Percentiles rank a stretch among this genome's conserved stretches.
Conservation (phyloP, 30 jellyfish, hydroid and myxozoan species). For the Mastigias papua region DNA sequence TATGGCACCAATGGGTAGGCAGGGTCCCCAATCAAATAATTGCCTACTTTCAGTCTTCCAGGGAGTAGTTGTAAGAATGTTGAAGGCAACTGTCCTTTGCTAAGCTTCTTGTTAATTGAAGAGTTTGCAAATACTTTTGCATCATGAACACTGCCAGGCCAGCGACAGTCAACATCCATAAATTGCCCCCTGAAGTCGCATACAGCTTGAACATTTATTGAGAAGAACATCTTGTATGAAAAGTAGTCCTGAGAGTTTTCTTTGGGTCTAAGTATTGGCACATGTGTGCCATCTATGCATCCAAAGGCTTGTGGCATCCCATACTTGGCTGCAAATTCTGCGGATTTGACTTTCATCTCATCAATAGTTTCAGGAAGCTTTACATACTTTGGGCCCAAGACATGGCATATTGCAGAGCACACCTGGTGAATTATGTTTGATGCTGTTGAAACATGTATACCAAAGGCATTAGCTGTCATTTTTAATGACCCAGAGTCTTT, state of each 20-base stretch:
- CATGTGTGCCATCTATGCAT: constrained; percentile 56
- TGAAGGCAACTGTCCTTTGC: constrained; percentile 26
- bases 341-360: constrained; percentile 28
- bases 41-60: constrained; percentile 17
- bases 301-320: constrained; percentile 60
- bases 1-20: constrained; percentile 81
- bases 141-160: constrained; percentile 69
- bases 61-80: constrained; percentile 1
- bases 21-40: constrained; percentile 75
- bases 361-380: constrained; percentile 24
- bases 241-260: constrained; percentile 28
- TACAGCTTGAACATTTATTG: constrained; percentile 46
- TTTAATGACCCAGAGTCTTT: background rate
- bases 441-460: background rate
- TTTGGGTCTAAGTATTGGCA: constrained; percentile 23
- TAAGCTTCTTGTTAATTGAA: constrained; percentile 17
- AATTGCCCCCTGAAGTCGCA: constrained; percentile 38
- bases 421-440: background rate
- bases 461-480: background rate
- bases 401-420: background rate
- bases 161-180: constrained; percentile 55
- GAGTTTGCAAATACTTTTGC: constrained; percentile 64
- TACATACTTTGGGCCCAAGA: constrained; percentile 37
- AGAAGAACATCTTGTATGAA: constrained; percentile 12
- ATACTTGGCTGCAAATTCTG: constrained; percentile 47